phyloP scores from a whole-genome alignment of 2,797 vertebrate species.

The Macrochelys suwanniensis region DNA sequence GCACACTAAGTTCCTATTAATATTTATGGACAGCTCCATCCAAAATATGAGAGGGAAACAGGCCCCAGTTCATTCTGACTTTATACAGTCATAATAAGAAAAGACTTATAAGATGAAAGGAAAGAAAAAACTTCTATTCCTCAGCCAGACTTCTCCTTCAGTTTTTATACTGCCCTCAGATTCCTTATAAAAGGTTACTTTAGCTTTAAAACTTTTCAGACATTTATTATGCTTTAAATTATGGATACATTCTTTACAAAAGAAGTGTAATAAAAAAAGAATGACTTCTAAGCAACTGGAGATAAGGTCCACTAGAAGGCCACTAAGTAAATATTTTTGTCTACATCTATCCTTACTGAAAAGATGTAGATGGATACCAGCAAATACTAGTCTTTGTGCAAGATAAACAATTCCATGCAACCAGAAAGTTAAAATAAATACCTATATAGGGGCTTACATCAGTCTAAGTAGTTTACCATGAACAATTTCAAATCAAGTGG shows the following conservation, averaged over 20 bases:
- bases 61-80: neutral
- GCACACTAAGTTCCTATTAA: neutral
- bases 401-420: constrained; percentile 32
- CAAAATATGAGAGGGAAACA: neutral
- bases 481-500: constrained; percentile 8
- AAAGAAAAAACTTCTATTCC: neutral
- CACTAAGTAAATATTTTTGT: constrained; percentile 51
- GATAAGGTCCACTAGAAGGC: constrained; percentile 28
- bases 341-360: neutral
- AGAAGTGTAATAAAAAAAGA: constrained; percentile 30
- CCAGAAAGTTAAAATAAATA: constrained; percentile 64
- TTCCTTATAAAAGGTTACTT: constrained; percentile 10
- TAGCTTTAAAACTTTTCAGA: neutral
- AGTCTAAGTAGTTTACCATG: constrained; percentile 34
- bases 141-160: constrained; percentile 4
- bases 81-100: neutral
- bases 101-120: neutral
- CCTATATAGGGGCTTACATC: constrained; percentile 26
- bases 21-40: neutral
- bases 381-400: constrained; percentile 26
- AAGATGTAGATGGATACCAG: neutral
- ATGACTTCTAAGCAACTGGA: constrained; percentile 10
- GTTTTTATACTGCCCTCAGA: neutral
- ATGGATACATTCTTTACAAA: constrained; percentile 28
- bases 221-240: constrained; percentile 37